Evolutionary conservation across 2,888 invertebrate species (phyloP).

Genomic region (Liposcelis brunnea): DNA sequence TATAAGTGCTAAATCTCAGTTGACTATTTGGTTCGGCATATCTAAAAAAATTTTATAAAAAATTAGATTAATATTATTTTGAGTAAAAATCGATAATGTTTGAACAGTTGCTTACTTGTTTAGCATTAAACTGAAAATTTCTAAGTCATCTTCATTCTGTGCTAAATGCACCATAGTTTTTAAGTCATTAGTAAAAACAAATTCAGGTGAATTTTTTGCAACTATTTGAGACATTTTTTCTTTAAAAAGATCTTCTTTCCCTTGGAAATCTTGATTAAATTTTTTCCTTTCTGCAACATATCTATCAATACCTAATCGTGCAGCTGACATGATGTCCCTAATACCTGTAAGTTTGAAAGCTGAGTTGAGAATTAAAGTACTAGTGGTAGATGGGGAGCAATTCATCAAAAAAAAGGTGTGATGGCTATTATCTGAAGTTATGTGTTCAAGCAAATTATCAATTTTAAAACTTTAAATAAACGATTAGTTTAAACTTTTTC

Average conservation of each 20-base stretch:
- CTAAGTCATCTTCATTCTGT: conserved; percentile 39
- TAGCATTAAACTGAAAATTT: conserved; percentile 48
- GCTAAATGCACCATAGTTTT: conserved; percentile 62
- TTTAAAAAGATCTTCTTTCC: conserved; percentile 45
- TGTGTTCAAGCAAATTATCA: too few relatives aligned
- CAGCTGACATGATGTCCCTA: conserved; percentile 21
- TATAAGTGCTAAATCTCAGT: conserved; percentile 56
- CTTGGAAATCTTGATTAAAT: conserved; percentile 39
- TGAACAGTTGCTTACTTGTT: conserved; percentile 35
- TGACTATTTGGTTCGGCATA: conserved; percentile 53
- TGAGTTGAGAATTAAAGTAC: too few relatives aligned
- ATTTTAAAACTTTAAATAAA: too few relatives aligned
- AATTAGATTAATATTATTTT: neutral
- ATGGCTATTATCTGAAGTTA: too few relatives aligned
- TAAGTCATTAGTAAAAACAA: conserved; percentile 72
- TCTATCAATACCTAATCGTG: conserved; percentile 42
- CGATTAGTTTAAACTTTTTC: too few relatives aligned
- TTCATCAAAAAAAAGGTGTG: too few relatives aligned
- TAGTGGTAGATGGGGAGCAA: too few relatives aligned
- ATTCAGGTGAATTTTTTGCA: conserved; percentile 33
- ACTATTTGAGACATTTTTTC: conserved; percentile 50
- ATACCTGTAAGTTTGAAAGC: too few relatives aligned
- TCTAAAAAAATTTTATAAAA: conserved; percentile 28
- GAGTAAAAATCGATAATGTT: conserved; percentile 1
- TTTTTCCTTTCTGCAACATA: conserved; percentile 36